Evolutionary conservation across 2,888 invertebrate species (phyloP).

Genomic region (Leucoma salicis): DNA sequence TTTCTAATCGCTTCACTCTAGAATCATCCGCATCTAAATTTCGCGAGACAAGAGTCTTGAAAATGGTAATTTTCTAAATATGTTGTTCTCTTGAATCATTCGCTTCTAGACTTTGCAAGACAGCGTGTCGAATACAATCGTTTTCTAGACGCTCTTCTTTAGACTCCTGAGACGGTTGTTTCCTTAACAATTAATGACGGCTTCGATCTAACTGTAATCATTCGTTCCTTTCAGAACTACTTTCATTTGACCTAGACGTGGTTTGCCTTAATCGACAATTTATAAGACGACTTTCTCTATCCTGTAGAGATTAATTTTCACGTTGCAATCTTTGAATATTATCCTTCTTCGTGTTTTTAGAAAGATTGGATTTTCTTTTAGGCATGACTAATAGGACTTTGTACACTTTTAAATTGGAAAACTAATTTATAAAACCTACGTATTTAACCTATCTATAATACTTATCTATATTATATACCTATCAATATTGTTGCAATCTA

Average conservation of each 20-base stretch:
- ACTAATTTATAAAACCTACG: too few relatives aligned
- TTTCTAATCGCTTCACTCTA: background rate
- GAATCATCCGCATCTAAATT: background rate
- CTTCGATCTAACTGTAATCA: background rate
- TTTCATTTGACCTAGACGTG: slow-evolving; percentile 7
- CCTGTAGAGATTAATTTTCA: slow-evolving; percentile 9
- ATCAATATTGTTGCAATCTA: too few relatives aligned
- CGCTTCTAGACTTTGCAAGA: too few relatives aligned
- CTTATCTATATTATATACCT: too few relatives aligned
- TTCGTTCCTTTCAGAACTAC: slow-evolving; percentile 2
- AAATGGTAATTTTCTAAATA: background rate
- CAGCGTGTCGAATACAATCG: too few relatives aligned
- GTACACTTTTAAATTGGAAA: too few relatives aligned
- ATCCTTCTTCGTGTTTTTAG: slow-evolving; percentile 8
- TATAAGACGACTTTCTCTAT: slow-evolving; percentile 6
- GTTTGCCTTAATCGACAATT: slow-evolving; percentile 5
- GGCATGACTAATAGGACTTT: slow-evolving; percentile 3
- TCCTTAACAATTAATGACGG: background rate
- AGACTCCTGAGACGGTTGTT: background rate
- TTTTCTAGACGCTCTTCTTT: background rate
- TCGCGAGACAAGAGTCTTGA: background rate
- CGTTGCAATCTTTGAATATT: slow-evolving; percentile 6
- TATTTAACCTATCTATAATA: too few relatives aligned
- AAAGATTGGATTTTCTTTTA: slow-evolving; percentile 9
- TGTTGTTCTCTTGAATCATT: background rate